A percentile compares a stretch with the other conserved stretches of the same genome.
Evolutionary conservation across 2,888 invertebrate genomes (phyloP).

Genomic region (Ditula angustiorana): DNA sequence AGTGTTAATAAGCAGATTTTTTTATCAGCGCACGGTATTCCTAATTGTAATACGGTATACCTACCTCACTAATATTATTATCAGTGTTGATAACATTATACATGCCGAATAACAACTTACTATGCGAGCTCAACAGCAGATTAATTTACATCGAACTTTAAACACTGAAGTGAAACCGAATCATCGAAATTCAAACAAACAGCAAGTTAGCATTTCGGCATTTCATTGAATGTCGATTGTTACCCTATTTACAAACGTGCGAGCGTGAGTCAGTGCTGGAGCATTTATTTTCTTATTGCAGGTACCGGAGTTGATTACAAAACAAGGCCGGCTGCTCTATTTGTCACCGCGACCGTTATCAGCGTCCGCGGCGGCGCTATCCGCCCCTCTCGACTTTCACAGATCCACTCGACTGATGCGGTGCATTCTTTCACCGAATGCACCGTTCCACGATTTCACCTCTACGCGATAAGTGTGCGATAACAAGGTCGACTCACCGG

Average conservation of each 20-base stretch:
- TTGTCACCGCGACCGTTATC: slow-evolving; percentile 49
- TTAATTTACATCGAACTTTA: neutral
- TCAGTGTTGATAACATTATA: slow-evolving; percentile 21
- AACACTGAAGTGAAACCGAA: slow-evolving; percentile 1
- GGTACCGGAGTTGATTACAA: slow-evolving; percentile 56
- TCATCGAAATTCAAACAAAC: slow-evolving; percentile 2
- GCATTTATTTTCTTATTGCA: slow-evolving; percentile 57
- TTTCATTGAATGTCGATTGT: slow-evolving; percentile 24
- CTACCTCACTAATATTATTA: slow-evolving; percentile 35
- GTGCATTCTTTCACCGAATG: slow-evolving; percentile 27
- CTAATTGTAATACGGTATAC: slow-evolving; percentile 21
- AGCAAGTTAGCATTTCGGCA: slow-evolving; percentile 2
- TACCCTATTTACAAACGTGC: slow-evolving; percentile 41
- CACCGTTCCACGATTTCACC: slow-evolving; percentile 45
- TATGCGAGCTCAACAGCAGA: neutral
- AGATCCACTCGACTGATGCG: slow-evolving; percentile 8
- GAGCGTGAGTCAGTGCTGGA: slow-evolving; percentile 50
- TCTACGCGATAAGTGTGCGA: slow-evolving; percentile 58
- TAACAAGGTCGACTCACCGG: slow-evolving; percentile 88
- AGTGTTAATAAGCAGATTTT: neutral
- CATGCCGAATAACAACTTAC: slow-evolving; percentile 2
- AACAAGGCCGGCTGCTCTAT: slow-evolving; percentile 54
- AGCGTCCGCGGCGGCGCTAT: slow-evolving; percentile 37
- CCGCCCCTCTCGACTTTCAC: slow-evolving; percentile 36
- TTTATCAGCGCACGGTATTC: slow-evolving; percentile 20